Percentiles rank a stretch among this genome's conserved stretches.
Evolutionary conservation across 2,797 vertebrate species (phyloP).

Genomic region (Borostomias antarcticus): DNA sequence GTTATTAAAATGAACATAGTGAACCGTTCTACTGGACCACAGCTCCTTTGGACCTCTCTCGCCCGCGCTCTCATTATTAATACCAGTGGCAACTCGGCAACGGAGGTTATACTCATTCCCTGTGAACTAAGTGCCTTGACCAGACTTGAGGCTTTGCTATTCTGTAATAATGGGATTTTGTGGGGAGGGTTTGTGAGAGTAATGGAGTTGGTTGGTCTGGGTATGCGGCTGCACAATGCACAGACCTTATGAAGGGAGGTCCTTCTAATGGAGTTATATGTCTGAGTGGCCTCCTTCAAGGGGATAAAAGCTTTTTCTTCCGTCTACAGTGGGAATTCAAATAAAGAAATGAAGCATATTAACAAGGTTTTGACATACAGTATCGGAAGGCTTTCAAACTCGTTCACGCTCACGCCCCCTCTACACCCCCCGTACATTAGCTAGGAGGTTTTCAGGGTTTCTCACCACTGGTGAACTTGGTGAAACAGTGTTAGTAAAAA

Average conservation of each 20-base stretch:
- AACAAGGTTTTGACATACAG: too few species aligned
- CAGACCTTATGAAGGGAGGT: conserved; percentile 31
- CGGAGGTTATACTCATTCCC: conserved; percentile 34
- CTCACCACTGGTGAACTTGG: too few species aligned
- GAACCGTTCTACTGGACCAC: background rate
- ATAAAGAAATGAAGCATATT: conserved; percentile 12
- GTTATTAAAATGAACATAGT: background rate
- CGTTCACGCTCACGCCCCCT: too few species aligned
- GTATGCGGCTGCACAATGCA: conserved; percentile 34
- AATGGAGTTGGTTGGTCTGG: conserved; percentile 36
- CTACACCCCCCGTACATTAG: too few species aligned
- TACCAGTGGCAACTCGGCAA: conserved; percentile 20
- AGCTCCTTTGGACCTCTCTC: background rate
- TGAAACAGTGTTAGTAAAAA: too few species aligned
- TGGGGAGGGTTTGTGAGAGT: conserved; percentile 46
- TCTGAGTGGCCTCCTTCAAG: conserved; percentile 22
- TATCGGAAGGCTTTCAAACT: background rate
- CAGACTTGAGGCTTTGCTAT: conserved; percentile 32
- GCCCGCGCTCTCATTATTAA: conserved; percentile 35
- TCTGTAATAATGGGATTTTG: conserved; percentile 48
- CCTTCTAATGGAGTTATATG: conserved; percentile 54
- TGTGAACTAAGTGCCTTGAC: conserved; percentile 44
- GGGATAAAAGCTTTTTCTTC: conserved; percentile 39
- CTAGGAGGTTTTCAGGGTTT: too few species aligned
- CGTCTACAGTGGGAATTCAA: conserved; percentile 33